Evolutionary conservation across 2,113 vertebrate species (phyloP).

Genomic region (Eira barbara): DNA sequence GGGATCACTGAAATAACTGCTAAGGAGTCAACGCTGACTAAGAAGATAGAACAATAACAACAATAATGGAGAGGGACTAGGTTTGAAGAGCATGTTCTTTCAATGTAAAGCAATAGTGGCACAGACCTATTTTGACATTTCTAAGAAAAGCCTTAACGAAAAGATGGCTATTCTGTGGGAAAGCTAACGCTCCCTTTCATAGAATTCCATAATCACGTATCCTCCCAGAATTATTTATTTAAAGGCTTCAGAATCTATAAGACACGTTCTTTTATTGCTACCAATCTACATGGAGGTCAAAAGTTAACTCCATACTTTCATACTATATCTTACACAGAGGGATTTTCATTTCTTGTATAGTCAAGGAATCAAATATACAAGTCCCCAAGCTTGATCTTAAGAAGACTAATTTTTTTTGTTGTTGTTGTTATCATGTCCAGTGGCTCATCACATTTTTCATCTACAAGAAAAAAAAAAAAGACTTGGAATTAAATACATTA

Average conservation of each 20-base stretch:
- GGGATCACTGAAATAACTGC: not conserved
- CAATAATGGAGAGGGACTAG: not conserved
- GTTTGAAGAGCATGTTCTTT: not conserved
- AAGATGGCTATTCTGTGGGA: not conserved
- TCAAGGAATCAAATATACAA: not conserved
- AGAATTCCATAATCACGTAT: slow-evolving; percentile 12
- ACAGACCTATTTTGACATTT: not conserved
- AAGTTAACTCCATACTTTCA: not conserved
- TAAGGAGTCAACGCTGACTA: not conserved
- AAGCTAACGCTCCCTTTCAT: not conserved
- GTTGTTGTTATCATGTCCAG: not conserved
- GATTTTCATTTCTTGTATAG: not conserved
- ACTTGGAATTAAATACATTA: slow-evolving; percentile 29
- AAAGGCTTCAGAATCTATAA: slow-evolving; percentile 15
- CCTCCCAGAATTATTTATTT: not conserved
- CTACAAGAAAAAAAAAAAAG: not conserved
- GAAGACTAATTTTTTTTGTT: not conserved
- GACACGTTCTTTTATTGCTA: not conserved
- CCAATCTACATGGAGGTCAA: not conserved
- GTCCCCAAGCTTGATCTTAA: not conserved
- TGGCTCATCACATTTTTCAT: not conserved
- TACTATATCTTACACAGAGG: not conserved
- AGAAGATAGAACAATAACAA: not conserved
- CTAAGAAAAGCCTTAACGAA: slow-evolving; percentile 41
- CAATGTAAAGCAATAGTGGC: not conserved